Percentiles rank a stretch among this genome's conserved stretches.
Evolutionary conservation across 2,113 vertebrate genomes (phyloP).

Genomic region (Pluvianellus socialis): DNA sequence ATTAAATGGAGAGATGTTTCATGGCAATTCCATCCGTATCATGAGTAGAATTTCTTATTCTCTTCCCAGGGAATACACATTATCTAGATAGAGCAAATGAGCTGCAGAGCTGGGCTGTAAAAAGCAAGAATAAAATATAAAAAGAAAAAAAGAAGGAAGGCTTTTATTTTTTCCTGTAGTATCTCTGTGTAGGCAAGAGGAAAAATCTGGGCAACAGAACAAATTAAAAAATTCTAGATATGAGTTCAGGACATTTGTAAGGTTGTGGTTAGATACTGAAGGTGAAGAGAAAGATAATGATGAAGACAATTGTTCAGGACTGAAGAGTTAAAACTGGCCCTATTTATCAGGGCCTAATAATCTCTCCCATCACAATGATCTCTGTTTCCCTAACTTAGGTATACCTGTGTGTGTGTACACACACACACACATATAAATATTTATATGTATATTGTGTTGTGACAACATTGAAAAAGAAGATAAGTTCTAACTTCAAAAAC

Average conservation of each 20-base stretch:
- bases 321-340: background rate
- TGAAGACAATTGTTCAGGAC: background rate
- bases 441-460: background rate
- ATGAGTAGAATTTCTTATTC: background rate
- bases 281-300: background rate
- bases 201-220: background rate
- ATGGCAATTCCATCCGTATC: background rate
- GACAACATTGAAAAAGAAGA: background rate
- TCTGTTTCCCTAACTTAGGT: background rate
- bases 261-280: background rate
- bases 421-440: background rate
- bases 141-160: background rate
- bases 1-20: background rate
- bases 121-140: background rate
- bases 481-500: background rate
- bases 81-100: background rate
- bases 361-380: rapidly evolving
- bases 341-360: background rate
- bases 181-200: background rate
- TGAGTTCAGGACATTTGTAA: background rate
- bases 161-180: background rate
- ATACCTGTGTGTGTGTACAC: rapidly evolving
- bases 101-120: background rate
- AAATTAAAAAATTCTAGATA: background rate
- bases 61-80: background rate